Conservation (phyloP, 2,888 invertebrate species). For the Drosophila kambysellisi region DNA sequence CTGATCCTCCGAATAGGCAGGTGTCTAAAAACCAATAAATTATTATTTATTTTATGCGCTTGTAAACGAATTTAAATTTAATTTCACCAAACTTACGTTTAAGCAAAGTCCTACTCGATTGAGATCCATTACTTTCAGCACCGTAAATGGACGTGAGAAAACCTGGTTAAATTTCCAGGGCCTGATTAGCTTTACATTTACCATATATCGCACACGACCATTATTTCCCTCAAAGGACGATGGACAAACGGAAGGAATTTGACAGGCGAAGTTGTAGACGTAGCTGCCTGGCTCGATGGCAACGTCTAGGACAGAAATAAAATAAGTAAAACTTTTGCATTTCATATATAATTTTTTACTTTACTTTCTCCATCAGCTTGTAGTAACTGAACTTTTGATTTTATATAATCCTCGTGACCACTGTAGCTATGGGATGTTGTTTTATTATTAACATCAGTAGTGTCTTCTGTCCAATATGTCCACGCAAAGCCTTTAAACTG, state of each 20-base stretch:
- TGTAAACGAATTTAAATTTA: background rate
- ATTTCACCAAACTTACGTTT: constrained; percentile 48
- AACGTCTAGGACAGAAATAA: constrained; percentile 23
- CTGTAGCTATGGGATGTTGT: constrained; percentile 32
- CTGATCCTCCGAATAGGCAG: constrained; percentile 62
- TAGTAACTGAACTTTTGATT: constrained; percentile 52
- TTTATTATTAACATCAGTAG: constrained; percentile 20
- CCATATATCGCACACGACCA: constrained; percentile 87
- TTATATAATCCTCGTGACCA: constrained; percentile 61
- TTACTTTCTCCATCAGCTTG: constrained; percentile 25
- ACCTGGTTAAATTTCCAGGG: constrained; percentile 92
- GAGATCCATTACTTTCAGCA: constrained; percentile 91
- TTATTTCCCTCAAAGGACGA: constrained; percentile 86
- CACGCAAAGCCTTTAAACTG: constrained; percentile 60
- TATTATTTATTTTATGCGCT: background rate
- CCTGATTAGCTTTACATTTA: constrained; percentile 89
- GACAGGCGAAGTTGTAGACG: constrained; percentile 85
- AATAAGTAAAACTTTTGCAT: too few relatives aligned
- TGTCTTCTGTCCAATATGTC: constrained; percentile 49
- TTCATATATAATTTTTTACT: background rate
- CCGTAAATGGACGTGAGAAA: constrained; percentile 90
- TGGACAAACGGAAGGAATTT: constrained; percentile 86
- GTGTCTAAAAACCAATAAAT: constrained; percentile 55
- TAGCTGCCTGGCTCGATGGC: constrained; percentile 85
- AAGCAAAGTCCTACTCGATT: constrained; percentile 57